phyloP scores from a whole-genome alignment of 2,113 vertebrate genomes.

The Gymnobelideus leadbeateri region DNA sequence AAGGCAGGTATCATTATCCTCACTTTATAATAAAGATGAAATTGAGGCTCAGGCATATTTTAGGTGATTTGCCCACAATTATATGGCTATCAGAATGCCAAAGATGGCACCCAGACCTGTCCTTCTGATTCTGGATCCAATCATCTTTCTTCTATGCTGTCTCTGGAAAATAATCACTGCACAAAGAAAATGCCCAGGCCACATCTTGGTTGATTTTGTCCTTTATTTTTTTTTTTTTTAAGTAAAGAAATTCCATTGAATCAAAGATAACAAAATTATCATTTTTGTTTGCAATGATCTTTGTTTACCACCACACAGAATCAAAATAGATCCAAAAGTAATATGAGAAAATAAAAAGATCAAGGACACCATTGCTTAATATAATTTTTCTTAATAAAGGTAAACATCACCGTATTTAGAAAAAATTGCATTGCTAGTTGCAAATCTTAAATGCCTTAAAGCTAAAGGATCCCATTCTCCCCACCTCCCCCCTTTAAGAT shows the following conservation, averaged over 20 bases:
- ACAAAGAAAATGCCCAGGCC: constrained; percentile 21
- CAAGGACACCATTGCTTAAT: constrained; percentile 75
- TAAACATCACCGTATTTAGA: constrained; percentile 87
- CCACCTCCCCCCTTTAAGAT: constrained; percentile 62
- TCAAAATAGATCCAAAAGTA: constrained; percentile 77
- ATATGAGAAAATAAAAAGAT: constrained; percentile 75
- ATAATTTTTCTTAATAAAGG: constrained; percentile 81
- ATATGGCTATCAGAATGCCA: not conserved
- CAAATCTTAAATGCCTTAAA: constrained; percentile 83
- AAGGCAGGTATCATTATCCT: not conserved
- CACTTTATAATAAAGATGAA: not conserved
- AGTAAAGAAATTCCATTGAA: constrained; percentile 87
- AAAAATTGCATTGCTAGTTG: constrained; percentile 92
- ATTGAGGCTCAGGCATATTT: not conserved
- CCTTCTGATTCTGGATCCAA: not conserved
- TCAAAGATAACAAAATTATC: constrained; percentile 89
- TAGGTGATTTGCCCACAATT: not conserved
- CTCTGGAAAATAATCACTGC: not conserved
- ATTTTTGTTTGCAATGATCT: constrained; percentile 83
- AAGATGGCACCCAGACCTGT: not conserved
- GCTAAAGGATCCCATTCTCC: constrained; percentile 75
- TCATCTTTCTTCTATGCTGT: not conserved
- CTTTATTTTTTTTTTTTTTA: constrained; percentile 83
- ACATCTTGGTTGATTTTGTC: constrained; percentile 74
- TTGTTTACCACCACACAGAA: constrained; percentile 83